phyloP scores from a whole-genome alignment of 2,888 invertebrate genomes.

The Tetrapedia diversipes region DNA sequence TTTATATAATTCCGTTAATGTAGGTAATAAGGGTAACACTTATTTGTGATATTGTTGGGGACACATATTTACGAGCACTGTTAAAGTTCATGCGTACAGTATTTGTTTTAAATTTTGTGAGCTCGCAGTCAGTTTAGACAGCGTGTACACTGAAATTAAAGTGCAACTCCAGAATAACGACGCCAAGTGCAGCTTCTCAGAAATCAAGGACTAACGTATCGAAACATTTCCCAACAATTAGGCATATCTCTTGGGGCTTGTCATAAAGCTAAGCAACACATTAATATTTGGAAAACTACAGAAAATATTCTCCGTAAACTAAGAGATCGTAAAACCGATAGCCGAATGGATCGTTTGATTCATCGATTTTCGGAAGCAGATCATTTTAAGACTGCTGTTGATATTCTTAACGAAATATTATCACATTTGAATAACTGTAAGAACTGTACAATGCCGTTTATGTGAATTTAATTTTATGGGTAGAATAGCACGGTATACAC shows the following conservation, averaged over 20 bases:
- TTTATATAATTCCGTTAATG: neutral
- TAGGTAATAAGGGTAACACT: neutral
- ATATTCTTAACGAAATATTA: neutral
- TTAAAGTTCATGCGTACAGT: neutral
- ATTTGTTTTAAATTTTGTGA: neutral
- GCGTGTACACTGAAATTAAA: neutral
- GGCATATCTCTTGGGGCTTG: neutral
- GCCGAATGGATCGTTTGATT: neutral
- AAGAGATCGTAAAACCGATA: neutral
- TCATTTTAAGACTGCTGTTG: neutral
- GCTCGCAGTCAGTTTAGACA: neutral
- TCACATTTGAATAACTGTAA: neutral
- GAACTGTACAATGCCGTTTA: neutral
- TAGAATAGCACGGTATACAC: too few species aligned
- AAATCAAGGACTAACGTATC: neutral
- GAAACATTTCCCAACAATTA: neutral
- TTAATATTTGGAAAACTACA: neutral
- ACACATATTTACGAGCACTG: neutral
- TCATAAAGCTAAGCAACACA: neutral
- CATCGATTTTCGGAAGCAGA: neutral
- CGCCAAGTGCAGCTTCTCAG: neutral
- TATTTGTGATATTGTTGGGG: neutral
- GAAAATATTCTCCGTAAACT: neutral
- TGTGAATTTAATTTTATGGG: neutral
- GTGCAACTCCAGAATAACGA: neutral